Percentiles rank a stretch among this genome's conserved stretches.
phyloP scores from a whole-genome alignment of 2,113 vertebrate genomes.

The Ornithorhynchus anatinus region DNA sequence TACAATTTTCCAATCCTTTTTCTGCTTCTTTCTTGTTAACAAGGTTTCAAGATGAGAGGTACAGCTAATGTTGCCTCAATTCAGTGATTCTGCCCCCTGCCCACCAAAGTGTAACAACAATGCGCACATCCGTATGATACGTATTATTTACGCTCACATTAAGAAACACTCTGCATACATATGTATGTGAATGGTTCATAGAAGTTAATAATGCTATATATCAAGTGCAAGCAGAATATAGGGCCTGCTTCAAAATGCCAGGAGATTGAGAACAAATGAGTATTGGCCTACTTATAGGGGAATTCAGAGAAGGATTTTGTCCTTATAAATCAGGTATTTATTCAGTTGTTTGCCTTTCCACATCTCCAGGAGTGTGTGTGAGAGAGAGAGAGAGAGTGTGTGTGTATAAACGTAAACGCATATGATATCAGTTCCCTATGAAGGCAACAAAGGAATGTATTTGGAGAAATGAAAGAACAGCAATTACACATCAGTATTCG shows the following conservation, averaged over 20 bases:
- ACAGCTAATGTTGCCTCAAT: conserved; percentile 36
- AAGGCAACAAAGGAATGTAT: conserved; percentile 53
- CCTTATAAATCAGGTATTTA: conserved; percentile 4
- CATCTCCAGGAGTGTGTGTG: too few relatives aligned
- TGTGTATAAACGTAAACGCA: too few relatives aligned
- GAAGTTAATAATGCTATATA: conserved; percentile 52
- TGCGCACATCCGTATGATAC: conserved; percentile 30
- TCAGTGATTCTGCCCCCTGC: conserved; percentile 24
- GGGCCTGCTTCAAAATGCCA: conserved; percentile 34
- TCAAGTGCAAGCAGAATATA: conserved; percentile 31
- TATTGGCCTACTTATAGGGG: neutral
- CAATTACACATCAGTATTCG: conserved; percentile 74
- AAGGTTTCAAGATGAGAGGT: conserved; percentile 35
- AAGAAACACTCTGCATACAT: conserved; percentile 45
- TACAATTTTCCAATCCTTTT: conserved; percentile 25
- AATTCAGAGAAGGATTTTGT: conserved; percentile 29
- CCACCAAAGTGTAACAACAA: conserved; percentile 45
- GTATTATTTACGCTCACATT: conserved; percentile 25
- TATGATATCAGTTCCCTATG: conserved; percentile 25
- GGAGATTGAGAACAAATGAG: conserved; percentile 33
- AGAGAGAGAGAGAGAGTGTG: too few relatives aligned
- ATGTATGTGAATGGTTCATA: conserved; percentile 49
- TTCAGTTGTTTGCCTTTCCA: conserved; percentile 26
- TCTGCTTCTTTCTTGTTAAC: conserved; percentile 33
- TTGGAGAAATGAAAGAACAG: conserved; percentile 65